Conservation (phyloP, 1,140 invertebrate species). For the Coelopa frigida region DNA sequence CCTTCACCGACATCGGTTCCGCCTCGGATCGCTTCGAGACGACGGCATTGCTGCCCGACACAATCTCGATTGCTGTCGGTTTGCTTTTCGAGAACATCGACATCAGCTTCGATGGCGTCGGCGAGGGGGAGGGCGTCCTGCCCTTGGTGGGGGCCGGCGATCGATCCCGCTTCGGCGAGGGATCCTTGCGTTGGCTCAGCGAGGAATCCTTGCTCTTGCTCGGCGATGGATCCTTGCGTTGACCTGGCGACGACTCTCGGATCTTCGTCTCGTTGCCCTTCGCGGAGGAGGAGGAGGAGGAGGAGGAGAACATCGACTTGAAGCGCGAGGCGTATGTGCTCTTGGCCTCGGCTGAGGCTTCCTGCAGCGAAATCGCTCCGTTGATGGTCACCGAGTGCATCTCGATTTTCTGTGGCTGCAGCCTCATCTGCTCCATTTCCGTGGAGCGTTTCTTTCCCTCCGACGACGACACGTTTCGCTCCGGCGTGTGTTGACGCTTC, state of each 20-base stretch:
- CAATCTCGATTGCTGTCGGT: conserved; percentile 25
- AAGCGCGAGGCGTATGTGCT: conserved; percentile 30
- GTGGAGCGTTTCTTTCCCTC: conserved; percentile 2
- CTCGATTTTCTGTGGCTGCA: conserved; percentile 4
- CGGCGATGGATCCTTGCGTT: conserved; percentile 13
- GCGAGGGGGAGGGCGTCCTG: conserved; percentile 21
- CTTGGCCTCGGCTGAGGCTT: conserved; percentile 26
- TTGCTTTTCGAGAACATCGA: conserved; percentile 28
- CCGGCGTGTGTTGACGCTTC: conserved; percentile 34
- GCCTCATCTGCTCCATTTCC: not conserved
- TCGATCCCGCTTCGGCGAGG: not conserved
- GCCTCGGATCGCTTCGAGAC: conserved; percentile 28
- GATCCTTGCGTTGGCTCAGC: not conserved
- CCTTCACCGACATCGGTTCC: conserved; percentile 30
- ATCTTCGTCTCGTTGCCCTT: no score
- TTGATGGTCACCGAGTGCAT: conserved; percentile 1
- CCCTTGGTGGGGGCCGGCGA: conserved; percentile 13
- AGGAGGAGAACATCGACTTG: conserved; percentile 30
- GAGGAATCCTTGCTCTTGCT: not conserved
- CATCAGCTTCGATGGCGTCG: conserved; percentile 16
- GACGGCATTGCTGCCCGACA: conserved; percentile 15
- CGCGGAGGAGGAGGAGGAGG: not conserved
- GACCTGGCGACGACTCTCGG: not conserved
- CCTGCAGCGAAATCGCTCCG: conserved; percentile 14
- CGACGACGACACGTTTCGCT: conserved; percentile 28